These are phyloP conservation scores for Rhinolophus ferrumequinum DNA, from an alignment of 2,113 vertebrate species.

Conservation along the genomic window DNA sequence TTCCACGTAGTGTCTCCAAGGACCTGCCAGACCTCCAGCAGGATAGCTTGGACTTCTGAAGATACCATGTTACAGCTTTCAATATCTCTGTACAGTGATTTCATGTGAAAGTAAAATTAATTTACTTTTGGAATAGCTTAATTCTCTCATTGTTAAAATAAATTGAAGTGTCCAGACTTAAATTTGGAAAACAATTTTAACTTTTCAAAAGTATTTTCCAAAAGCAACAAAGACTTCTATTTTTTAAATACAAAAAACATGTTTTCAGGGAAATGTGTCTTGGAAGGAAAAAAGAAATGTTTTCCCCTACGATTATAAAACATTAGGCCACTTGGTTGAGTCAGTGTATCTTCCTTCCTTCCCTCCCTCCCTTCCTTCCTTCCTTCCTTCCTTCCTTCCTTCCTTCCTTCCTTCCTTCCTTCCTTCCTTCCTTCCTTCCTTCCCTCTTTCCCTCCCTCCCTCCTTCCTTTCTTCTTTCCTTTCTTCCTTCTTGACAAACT, in stretches of 20 bases:
- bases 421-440: constrained; percentile 49
- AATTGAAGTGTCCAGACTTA: constrained; percentile 79
- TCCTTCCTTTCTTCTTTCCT: background rate
- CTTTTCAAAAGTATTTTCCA: constrained; percentile 82
- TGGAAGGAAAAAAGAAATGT: constrained; percentile 74
- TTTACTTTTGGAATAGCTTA: constrained; percentile 80
- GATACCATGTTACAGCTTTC: constrained; percentile 48
- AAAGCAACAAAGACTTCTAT: constrained; percentile 84
- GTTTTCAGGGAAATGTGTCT: constrained; percentile 84
- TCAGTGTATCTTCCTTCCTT: constrained; percentile 5
- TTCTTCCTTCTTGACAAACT: constrained; percentile 74
- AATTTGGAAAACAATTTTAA: constrained; percentile 84
- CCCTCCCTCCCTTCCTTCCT: constrained; percentile 33
- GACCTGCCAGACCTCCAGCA: background rate
- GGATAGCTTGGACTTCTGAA: constrained; percentile 58
- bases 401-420: background rate
- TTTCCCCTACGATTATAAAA: constrained; percentile 80
- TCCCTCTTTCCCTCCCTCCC: background rate
- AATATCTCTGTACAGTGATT: constrained; percentile 73
- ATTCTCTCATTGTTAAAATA: constrained; percentile 78
- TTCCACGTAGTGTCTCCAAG: background rate
- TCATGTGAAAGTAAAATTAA: constrained; percentile 79
- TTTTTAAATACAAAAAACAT: constrained; percentile 85
- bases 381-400: background rate
- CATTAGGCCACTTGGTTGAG: constrained; percentile 76